A percentile compares a stretch with the other conserved stretches of the same genome.
Conservation (phyloP, 2,888 invertebrate species). For the Thumatha senex region DNA sequence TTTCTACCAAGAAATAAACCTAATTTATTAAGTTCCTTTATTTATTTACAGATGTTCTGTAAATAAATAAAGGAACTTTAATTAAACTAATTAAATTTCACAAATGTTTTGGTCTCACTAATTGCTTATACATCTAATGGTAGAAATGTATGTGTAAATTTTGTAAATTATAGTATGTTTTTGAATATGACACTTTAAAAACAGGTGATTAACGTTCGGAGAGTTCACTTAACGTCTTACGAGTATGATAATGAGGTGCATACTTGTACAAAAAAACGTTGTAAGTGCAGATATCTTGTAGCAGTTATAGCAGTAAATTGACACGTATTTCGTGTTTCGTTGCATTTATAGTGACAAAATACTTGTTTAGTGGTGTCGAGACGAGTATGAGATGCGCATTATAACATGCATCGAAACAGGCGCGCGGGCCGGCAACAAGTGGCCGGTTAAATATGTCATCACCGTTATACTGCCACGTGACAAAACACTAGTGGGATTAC, state of each 20-base stretch:
- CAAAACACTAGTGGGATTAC: slow-evolving; percentile 35
- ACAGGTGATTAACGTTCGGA: background rate
- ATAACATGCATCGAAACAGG: slow-evolving; percentile 30
- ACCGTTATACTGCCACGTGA: slow-evolving; percentile 57
- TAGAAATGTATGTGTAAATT: background rate
- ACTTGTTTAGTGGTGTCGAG: slow-evolving; percentile 36
- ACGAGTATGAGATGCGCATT: slow-evolving; percentile 28
- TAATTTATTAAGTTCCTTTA: too few species aligned
- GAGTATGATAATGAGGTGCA: slow-evolving; percentile 14
- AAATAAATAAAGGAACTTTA: too few species aligned
- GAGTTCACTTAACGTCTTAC: slow-evolving; percentile 13
- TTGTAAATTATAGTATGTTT: background rate
- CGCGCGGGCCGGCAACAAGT: slow-evolving; percentile 29
- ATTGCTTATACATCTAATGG: too few species aligned
- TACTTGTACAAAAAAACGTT: slow-evolving; percentile 16
- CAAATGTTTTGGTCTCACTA: too few species aligned
- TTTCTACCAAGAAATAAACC: too few species aligned
- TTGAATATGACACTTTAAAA: background rate
- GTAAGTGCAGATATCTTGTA: slow-evolving; percentile 14
- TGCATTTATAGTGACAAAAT: slow-evolving; percentile 39
- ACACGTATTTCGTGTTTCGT: slow-evolving; percentile 22
- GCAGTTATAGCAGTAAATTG: slow-evolving; percentile 8
- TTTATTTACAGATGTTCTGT: too few species aligned
- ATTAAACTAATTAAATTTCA: too few species aligned
- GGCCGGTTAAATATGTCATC: slow-evolving; percentile 64